Conservation (phyloP, 2,797 vertebrate species). For the Takifugu rubripes region DNA sequence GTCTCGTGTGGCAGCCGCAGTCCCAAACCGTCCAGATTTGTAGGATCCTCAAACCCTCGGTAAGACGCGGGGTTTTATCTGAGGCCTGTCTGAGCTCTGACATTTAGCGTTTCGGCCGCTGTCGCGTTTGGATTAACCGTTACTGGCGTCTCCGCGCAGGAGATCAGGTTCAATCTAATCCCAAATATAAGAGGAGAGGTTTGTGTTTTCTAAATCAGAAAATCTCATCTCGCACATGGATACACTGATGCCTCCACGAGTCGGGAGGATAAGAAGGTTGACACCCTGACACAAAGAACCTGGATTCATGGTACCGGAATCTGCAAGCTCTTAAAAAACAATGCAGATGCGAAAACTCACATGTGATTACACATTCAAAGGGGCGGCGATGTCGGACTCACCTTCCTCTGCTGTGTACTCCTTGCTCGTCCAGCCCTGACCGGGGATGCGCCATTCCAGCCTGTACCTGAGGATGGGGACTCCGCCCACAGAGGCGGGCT, state of each 20-base stretch:
- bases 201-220: no score
- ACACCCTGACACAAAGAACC: no score
- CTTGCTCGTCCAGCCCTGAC: conserved; percentile 79
- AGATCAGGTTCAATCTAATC: no score
- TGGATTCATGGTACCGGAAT: no score
- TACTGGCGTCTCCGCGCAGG: no score
- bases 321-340: no score
- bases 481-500: conserved; percentile 87
- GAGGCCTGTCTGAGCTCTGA: conserved; percentile 46
- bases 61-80: conserved; percentile 55
- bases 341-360: no score
- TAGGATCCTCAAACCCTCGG: conserved; percentile 29
- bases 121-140: conserved; percentile 47
- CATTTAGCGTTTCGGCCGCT: conserved; percentile 37
- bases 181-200: no score
- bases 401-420: conserved; percentile 83
- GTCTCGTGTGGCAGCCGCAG: conserved; percentile 54
- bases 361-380: conserved; percentile 7
- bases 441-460: conserved; percentile 83
- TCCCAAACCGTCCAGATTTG: conserved; percentile 58
- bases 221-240: no score
- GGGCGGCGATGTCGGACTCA: conserved; percentile 59
- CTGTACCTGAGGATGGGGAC: conserved; percentile 92
- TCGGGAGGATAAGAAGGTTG: no score
- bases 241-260: no score